Evolutionary conservation across 2,797 vertebrate species (phyloP).

Genomic region (Dermochelys coriacea): DNA sequence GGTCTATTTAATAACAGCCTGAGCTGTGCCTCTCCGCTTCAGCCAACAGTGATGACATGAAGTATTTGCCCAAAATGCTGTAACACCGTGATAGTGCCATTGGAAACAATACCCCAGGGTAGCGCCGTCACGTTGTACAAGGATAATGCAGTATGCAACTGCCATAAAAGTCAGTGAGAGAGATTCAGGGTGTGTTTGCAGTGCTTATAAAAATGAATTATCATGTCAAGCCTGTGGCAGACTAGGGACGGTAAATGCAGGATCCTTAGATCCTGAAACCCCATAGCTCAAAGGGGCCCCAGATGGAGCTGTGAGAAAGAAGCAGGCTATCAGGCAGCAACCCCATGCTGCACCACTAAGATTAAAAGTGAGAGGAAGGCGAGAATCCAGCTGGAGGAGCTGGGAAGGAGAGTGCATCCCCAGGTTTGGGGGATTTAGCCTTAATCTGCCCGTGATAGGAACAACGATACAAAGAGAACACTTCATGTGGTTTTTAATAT

Average conservation of each 20-base stretch:
- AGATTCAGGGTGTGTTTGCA: accelerated
- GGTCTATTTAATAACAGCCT: accelerated
- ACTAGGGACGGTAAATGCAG: neutral
- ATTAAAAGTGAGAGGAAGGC: neutral
- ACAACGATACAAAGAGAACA: neutral
- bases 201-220: neutral
- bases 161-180: accelerated
- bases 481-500: constrained; percentile 52
- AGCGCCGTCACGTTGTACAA: neutral
- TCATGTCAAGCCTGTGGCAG: neutral
- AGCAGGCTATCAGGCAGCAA: neutral
- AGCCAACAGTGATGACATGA: accelerated
- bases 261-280: neutral
- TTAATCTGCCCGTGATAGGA: neutral
- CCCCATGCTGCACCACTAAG: neutral
- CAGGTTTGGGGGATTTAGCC: neutral
- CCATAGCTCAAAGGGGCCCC: neutral
- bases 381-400: neutral
- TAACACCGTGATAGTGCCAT: accelerated
- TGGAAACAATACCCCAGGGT: accelerated
- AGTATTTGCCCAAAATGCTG: neutral
- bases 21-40: neutral
- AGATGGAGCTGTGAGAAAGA: neutral
- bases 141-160: accelerated
- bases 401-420: neutral